A percentile compares a stretch with the other conserved stretches of the same genome.
Evolutionary conservation across 2,797 vertebrate genomes (phyloP).

Genomic region (Eurystomus glaucurus): DNA sequence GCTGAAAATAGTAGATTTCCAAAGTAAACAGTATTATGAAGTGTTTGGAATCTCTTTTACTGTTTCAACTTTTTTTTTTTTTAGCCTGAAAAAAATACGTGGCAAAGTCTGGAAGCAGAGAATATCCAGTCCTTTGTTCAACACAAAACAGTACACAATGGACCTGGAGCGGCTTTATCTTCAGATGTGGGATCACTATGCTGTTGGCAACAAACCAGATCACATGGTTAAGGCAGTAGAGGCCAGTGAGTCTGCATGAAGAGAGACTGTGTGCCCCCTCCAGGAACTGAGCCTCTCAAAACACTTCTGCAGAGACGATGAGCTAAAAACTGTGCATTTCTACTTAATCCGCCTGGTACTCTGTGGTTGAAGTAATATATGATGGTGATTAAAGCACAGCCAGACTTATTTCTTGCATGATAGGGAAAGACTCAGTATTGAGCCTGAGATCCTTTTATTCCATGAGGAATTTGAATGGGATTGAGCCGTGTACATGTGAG

Average conservation of each 20-base stretch:
- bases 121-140: conserved; percentile 97
- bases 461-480: conserved; percentile 72
- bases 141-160: conserved; percentile 97
- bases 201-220: conserved; percentile 92
- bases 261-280: not conserved
- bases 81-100: conserved; percentile 95
- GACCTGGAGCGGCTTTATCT: conserved; percentile 96
- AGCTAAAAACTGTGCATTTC: conserved; percentile 77
- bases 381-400: conserved; percentile 81
- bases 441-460: conserved; percentile 77
- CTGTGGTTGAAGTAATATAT: conserved; percentile 77
- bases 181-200: conserved; percentile 96
- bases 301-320: conserved; percentile 71
- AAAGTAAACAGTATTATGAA: not conserved
- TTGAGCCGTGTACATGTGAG: conserved; percentile 69
- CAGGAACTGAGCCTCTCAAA: conserved; percentile 72
- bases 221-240: conserved; percentile 93
- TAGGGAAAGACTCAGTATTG: conserved; percentile 70
- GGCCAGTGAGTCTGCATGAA: conserved; percentile 91
- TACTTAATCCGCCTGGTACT: conserved; percentile 79
- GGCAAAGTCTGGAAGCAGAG: conserved; percentile 98
- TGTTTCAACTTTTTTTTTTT: not conserved
- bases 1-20: not conserved
- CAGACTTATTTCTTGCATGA: conserved; percentile 78
- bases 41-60: not conserved